Percentiles rank a stretch among this genome's conserved stretches.
Evolutionary conservation across 2,888 invertebrate genomes (phyloP).

Genomic region (Emmelina monodactyla): DNA sequence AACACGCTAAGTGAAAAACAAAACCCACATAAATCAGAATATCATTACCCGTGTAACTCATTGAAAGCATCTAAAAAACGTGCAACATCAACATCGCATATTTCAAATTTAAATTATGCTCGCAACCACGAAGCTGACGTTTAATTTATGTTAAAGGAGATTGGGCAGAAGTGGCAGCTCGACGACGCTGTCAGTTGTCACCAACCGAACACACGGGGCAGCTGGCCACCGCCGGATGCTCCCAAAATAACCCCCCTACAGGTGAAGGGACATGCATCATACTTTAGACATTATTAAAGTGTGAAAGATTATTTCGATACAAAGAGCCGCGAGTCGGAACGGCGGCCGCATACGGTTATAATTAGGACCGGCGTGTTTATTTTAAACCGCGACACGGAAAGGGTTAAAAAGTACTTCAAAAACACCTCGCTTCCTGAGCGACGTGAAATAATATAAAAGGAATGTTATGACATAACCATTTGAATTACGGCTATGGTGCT

Average conservation of each 20-base stretch:
- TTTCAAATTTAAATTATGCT: not conserved
- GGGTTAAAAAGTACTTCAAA: not conserved
- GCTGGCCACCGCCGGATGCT: slow-evolving; percentile 53
- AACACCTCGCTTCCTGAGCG: no score
- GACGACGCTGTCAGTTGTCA: not conserved
- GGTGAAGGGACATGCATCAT: slow-evolving; percentile 36
- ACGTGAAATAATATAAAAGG: no score
- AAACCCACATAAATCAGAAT: no score
- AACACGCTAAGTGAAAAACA: no score
- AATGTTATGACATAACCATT: no score
- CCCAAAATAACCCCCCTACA: slow-evolving; percentile 37
- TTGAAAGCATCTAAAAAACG: no score
- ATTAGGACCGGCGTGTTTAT: not conserved
- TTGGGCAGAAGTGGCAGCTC: slow-evolving; percentile 37
- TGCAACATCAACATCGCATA: no score
- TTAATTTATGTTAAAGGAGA: slow-evolving; percentile 44
- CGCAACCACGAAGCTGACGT: slow-evolving; percentile 26
- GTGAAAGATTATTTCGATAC: slow-evolving; percentile 29
- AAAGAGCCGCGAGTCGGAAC: slow-evolving; percentile 8
- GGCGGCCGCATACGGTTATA: not conserved
- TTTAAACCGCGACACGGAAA: not conserved
- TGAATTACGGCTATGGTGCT: no score
- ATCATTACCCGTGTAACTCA: no score
- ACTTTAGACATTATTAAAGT: slow-evolving; percentile 32
- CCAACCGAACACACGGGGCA: slow-evolving; percentile 36